phyloP scores from a whole-genome alignment of 37 sponge, comb jelly and placozoan species.

The Hormiphora californensis region DNA sequence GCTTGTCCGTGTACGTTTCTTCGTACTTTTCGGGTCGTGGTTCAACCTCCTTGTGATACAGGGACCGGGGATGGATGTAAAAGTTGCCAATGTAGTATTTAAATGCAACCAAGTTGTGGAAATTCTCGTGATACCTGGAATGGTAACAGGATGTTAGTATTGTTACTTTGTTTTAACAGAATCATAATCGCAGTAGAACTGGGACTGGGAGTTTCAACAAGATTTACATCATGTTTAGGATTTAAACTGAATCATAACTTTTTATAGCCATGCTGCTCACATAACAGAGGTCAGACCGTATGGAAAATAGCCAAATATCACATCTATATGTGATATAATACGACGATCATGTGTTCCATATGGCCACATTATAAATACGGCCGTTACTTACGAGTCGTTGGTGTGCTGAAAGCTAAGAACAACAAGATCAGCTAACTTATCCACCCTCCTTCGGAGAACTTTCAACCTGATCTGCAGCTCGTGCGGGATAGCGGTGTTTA shows the following conservation, averaged over 20 bases:
- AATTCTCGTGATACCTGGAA: slow-evolving; percentile 1
- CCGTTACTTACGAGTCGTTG: slow-evolving; percentile 3
- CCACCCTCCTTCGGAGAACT: background rate
- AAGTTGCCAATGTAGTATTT: background rate
- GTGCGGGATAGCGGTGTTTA: background rate
- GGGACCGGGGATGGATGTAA: background rate
- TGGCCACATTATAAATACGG: no score
- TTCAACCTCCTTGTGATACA: background rate
- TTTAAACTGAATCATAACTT: no score
- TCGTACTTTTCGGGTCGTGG: background rate
- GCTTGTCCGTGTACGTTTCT: background rate
- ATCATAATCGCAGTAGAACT: no score
- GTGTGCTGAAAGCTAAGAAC: background rate
- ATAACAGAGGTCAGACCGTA: no score
- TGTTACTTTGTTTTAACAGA: no score
- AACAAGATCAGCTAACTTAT: background rate
- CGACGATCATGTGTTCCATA: no score
- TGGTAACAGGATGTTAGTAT: background rate
- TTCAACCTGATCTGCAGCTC: background rate
- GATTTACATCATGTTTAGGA: no score
- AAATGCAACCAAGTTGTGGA: background rate
- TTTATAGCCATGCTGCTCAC: no score
- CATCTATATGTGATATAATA: no score
- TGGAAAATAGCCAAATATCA: no score
- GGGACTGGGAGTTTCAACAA: no score